A percentile compares a stretch with the other conserved stretches of the same genome.
Evolutionary conservation across 2,113 vertebrate species (phyloP).

Genomic region (Copsychus sechellarum): DNA sequence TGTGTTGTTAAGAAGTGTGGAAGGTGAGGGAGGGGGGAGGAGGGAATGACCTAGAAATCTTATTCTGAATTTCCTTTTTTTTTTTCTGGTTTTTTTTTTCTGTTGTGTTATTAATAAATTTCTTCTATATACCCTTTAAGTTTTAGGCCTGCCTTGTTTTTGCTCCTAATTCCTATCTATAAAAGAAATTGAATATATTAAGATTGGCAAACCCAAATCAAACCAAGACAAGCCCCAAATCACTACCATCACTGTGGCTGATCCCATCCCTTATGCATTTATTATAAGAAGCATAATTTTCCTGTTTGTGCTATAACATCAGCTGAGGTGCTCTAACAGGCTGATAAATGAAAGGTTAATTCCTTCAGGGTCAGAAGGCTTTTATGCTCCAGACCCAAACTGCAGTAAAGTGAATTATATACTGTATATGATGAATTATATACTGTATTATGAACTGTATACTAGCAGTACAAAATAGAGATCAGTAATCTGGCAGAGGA

Average conservation of each 20-base stretch:
- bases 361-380: neutral
- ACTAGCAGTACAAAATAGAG: neutral
- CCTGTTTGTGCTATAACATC: neutral
- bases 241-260: rapidly evolving
- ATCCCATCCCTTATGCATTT: neutral
- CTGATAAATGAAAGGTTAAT: neutral
- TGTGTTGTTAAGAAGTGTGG: too few relatives aligned
- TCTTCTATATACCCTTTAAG: too few relatives aligned
- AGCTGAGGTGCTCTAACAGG: neutral
- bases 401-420: neutral
- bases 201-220: too few relatives aligned
- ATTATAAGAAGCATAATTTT: neutral
- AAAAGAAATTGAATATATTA: too few relatives aligned
- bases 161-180: too few relatives aligned
- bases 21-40: too few relatives aligned
- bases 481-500: neutral
- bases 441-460: neutral
- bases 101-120: too few relatives aligned
- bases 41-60: too few relatives aligned
- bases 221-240: too few relatives aligned
- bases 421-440: neutral
- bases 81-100: too few relatives aligned
- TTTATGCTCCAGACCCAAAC: neutral
- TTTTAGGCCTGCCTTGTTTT: too few relatives aligned
- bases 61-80: too few relatives aligned